A percentile compares a stretch with the other conserved stretches of the same genome.
Conservation (phyloP, 2,888 invertebrate genomes). For the Smittia sp. region DNA sequence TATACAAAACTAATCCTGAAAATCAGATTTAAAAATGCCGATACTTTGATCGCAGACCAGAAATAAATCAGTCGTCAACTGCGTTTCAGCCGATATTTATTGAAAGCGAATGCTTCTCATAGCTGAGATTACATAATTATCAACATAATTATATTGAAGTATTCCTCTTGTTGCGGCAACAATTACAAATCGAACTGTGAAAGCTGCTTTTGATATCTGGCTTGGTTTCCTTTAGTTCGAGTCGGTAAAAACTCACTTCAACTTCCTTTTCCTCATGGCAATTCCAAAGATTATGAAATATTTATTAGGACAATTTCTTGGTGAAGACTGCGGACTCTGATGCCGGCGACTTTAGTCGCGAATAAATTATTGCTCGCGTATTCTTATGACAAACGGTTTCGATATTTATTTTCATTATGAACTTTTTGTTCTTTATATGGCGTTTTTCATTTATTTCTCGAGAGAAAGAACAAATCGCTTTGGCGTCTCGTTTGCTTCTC, state of each 20-base stretch:
- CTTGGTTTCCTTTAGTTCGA: too few relatives aligned
- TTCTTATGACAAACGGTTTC: conserved; percentile 4
- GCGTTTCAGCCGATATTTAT: too few relatives aligned
- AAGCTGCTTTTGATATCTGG: too few relatives aligned
- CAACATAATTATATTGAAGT: too few relatives aligned
- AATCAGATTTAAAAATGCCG: too few relatives aligned
- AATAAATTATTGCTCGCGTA: conserved; percentile 9
- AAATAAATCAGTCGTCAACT: too few relatives aligned
- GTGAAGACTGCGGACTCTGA: background rate
- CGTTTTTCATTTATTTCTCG: conserved; percentile 7
- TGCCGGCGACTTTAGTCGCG: background rate
- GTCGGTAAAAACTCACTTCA: background rate
- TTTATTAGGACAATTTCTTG: conserved; percentile 11
- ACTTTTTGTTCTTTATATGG: background rate
- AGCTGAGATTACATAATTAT: too few relatives aligned
- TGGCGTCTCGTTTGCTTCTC: background rate
- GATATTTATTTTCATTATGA: conserved; percentile 13
- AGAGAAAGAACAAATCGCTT: background rate
- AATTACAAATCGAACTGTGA: too few relatives aligned
- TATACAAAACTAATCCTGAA: too few relatives aligned
- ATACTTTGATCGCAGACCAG: too few relatives aligned
- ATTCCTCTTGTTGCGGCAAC: too few relatives aligned
- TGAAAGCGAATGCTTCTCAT: too few relatives aligned
- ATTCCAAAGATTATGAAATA: conserved; percentile 16
- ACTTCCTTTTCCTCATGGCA: background rate